Percentiles rank a stretch among this genome's conserved stretches.
These are phyloP conservation scores for Eupithecia exiguata DNA, from an alignment of 2,888 invertebrate genomes.

Conservation along the genomic window DNA sequence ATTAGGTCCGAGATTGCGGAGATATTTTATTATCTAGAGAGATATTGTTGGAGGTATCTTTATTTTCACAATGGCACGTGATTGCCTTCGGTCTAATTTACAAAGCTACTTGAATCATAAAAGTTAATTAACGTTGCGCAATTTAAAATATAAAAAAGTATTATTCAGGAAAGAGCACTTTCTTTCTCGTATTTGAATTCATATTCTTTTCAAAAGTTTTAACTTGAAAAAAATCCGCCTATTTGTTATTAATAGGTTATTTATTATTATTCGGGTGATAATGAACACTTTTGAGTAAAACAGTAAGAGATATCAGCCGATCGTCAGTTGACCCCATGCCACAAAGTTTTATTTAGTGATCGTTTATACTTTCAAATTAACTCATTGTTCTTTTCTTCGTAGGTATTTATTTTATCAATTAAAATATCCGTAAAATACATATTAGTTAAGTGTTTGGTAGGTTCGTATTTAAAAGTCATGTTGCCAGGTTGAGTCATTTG, in stretches of 20 bases:
- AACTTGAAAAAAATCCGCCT: not conserved
- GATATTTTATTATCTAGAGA: not conserved
- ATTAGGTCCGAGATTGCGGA: slow-evolving; percentile 11
- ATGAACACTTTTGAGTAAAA: not conserved
- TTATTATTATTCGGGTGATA: not conserved
- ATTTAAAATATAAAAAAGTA: too few species aligned
- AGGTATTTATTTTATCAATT: not conserved
- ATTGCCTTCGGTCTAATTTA: not conserved
- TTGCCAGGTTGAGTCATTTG: slow-evolving; percentile 7
- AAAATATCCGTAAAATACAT: not conserved
- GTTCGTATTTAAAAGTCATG: not conserved
- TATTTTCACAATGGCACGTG: slow-evolving; percentile 13
- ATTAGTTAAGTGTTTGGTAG: not conserved
- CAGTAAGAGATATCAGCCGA: not conserved
- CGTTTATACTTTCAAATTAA: slow-evolving; percentile 29
- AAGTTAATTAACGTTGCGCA: not conserved
- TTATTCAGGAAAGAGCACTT: not conserved
- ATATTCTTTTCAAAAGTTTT: not conserved
- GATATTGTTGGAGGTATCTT: too few species aligned
- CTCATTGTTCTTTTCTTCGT: slow-evolving; percentile 23
- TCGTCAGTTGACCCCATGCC: slow-evolving; percentile 16
- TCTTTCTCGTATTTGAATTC: not conserved
- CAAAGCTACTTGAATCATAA: not conserved
- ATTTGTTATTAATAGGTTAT: not conserved
- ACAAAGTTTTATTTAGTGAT: slow-evolving; percentile 6